Evolutionary conservation across 1,140 invertebrate species (phyloP).

Genomic region (Atta texana): DNA sequence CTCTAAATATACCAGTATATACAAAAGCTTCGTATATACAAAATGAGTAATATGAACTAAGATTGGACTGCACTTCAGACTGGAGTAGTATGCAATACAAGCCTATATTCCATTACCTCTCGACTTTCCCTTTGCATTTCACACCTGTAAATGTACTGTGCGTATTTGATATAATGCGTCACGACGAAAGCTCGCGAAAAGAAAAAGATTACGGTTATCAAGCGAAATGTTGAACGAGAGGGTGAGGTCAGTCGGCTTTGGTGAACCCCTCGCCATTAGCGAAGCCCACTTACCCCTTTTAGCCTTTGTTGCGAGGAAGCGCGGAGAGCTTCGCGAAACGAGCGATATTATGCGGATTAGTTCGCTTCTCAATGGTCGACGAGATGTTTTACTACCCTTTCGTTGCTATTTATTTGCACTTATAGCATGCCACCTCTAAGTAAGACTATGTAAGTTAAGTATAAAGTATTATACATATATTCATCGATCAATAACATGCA

Average conservation of each 20-base stretch:
- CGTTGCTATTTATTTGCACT: slow-evolving; percentile 56
- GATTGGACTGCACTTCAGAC: background rate
- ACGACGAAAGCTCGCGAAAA: slow-evolving; percentile 36
- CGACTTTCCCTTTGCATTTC: background rate
- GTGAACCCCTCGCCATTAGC: slow-evolving; percentile 61
- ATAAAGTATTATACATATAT: slow-evolving; percentile 40
- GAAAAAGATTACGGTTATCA: slow-evolving; percentile 58
- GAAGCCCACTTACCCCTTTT: slow-evolving; percentile 58
- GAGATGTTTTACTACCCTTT: slow-evolving; percentile 58
- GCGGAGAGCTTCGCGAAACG: slow-evolving; percentile 56
- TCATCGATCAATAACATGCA: slow-evolving; percentile 28
- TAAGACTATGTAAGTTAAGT: slow-evolving; percentile 38
- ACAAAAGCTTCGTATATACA: background rate
- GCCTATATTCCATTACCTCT: background rate
- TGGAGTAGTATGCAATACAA: background rate
- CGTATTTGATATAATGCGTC: slow-evolving; percentile 20
- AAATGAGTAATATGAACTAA: slow-evolving; percentile 5
- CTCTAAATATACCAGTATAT: background rate
- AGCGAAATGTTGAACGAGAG: slow-evolving; percentile 35
- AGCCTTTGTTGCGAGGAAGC: slow-evolving; percentile 51
- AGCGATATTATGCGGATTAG: slow-evolving; percentile 65
- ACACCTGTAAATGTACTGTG: background rate
- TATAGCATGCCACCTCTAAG: slow-evolving; percentile 34
- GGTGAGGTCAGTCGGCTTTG: slow-evolving; percentile 42
- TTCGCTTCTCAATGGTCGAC: slow-evolving; percentile 54